Evolutionary conservation across 2,888 invertebrate species (phyloP).

Genomic region (Xylota segnis): DNA sequence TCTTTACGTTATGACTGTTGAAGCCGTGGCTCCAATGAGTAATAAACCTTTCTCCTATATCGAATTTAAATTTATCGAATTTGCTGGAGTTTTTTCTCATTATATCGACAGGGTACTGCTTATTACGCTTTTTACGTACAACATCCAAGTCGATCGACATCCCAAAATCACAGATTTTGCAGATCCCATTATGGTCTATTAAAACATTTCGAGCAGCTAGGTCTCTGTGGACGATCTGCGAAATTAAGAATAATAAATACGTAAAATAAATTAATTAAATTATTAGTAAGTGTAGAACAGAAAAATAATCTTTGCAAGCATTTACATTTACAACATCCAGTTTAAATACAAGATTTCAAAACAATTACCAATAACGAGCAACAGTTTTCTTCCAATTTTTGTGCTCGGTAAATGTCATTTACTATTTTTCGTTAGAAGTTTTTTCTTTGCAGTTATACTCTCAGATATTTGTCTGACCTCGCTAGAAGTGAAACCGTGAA

Average conservation of each 20-base stretch:
- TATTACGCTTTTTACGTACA: constrained; percentile 80
- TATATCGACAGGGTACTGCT: constrained; percentile 81
- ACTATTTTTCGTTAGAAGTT: too few relatives aligned
- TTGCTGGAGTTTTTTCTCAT: constrained; percentile 80
- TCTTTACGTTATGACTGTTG: constrained; percentile 69
- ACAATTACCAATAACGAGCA: too few relatives aligned
- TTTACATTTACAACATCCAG: too few relatives aligned
- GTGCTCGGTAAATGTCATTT: too few relatives aligned
- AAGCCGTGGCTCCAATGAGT: constrained; percentile 82
- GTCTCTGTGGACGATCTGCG: constrained; percentile 93
- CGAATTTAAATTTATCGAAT: constrained; percentile 80
- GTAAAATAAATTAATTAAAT: neutral
- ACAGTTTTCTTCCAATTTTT: too few relatives aligned
- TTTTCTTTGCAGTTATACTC: too few relatives aligned
- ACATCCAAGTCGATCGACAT: constrained; percentile 89
- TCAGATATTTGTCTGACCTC: too few relatives aligned
- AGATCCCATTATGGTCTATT: constrained; percentile 93
- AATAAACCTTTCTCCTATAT: constrained; percentile 82
- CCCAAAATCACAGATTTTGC: constrained; percentile 95
- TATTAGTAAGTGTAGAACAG: too few relatives aligned
- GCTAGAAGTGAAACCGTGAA: too few relatives aligned
- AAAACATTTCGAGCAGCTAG: constrained; percentile 93
- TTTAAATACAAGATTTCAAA: too few relatives aligned
- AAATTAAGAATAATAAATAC: constrained; percentile 66
- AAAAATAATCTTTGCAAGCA: too few relatives aligned